Base-by-base conservation (phyloP, 2,888 invertebrate genomes). In the Cheilosia vernalis region DNA sequence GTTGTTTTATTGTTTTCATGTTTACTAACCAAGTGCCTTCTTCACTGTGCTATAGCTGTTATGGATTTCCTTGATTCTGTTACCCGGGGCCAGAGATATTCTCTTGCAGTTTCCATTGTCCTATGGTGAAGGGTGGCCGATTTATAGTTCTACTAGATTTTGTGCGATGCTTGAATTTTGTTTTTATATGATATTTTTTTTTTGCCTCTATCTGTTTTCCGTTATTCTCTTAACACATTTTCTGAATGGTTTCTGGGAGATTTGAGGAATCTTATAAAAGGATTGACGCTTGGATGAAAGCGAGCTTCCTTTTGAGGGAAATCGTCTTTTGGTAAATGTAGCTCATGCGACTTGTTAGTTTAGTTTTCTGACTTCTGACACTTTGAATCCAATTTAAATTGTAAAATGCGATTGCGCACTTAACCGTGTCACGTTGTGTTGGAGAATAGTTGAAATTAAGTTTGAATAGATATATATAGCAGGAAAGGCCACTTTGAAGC, bases 171-270 rank as follows among this genome's bases (percentile, higher is more conserved):
- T 63, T 63, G 21, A 21, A 13, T 47, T 56, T 33, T 47, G 27
- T 63, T 55, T 37, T 33, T n/a, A n/a, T n/a, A n/a, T n/a, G n/a
- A n/a, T n/a, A n/a, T n/a, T 24, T 24, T 24, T 24, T 24, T 24
- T 24, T 24, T 24, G 2, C 3, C 3, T 24, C 21, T 21, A 1
- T 21, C 44, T 9, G 15, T 30, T 51, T 44, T 55, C 33, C 21
- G n/a, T 61, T 55, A 37, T 63, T 63, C 44, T 44, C 63, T 44
- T 55, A 64, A 61, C 55, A 47, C 55, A 73, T 55, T 47, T 33
- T 13, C 10, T 37, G 37, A 4, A 24, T 49, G 5, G 24, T 4
- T 13, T 56, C 2, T 56, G 24, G 42, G 13, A 9, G 10, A 10
- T 6, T 30, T 30, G 10, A 37, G 10, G 33, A 47, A 47, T 47